Evolutionary conservation across 2,888 invertebrate species (phyloP), one percentile per base, ranked within the genome.

Genomic region (Sarcophaga carnaria): DNA sequence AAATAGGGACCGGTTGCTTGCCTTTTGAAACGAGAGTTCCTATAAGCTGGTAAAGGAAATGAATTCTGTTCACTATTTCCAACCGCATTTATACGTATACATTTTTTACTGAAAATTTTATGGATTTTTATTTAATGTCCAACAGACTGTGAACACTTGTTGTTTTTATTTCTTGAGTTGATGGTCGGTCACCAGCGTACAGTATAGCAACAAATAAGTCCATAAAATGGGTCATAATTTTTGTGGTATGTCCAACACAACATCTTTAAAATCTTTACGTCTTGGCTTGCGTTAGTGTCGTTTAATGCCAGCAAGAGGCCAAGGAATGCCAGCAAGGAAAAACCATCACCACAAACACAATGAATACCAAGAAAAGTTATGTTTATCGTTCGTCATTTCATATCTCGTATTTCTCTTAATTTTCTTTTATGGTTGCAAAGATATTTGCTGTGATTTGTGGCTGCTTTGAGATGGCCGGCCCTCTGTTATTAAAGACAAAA

Each of bases 391-490:
- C 72, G 67, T 67, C 74, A 62, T 63, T 60, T 59, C 20, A 27
- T 25, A 12, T 11, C 37, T 76, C 66, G 10, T 47, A 14, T 69
- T 66, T 59, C 45, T 45, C 59, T 37, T 20, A 20, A 25, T 37
- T 12, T 37, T 22, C 59, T 67, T 85, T 78, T 81, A 85, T 80
- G 72, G 11, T 72, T 49, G 25, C 66, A 78, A 37, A 78, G 72
- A 85, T 25, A 74, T 74, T 85, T 81, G 74, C 64, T 74, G 80
- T 77, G 80, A 81, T 85, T 85, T 85, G 77, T 85, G 81, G 81
- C 49, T 60, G 80, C 22, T 12, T 62, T 37, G 37, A 37, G 8
- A 8, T 37, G 37, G 37, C 2, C 8, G 37, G 37, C 2, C 8
- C 37, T 37, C 37, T 37, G 37, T 37, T 37, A 10, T 37, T 37